Evolutionary conservation across 2,888 invertebrate genomes (phyloP).

Genomic region (Notocelia uddmanniana): DNA sequence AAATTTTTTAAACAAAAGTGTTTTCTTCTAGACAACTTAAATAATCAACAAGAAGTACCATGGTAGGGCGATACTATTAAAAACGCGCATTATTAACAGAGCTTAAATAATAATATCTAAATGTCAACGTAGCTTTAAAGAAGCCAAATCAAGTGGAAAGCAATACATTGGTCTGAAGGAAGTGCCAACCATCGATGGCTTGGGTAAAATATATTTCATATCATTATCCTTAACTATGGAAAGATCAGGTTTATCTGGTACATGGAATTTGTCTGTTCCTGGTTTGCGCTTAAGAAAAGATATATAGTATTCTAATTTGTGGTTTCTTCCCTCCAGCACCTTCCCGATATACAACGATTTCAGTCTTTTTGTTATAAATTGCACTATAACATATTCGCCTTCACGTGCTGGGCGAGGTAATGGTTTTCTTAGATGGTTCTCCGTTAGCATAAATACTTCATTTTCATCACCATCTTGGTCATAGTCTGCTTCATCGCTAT

Average conservation of each 20-base stretch:
- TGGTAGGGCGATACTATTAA: too few species aligned
- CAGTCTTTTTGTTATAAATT: neutral
- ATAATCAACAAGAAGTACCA: too few species aligned
- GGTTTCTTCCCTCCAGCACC: neutral
- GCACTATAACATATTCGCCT: neutral
- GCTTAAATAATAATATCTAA: too few species aligned
- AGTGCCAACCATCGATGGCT: neutral
- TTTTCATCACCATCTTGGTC: neutral
- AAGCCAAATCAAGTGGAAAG: neutral
- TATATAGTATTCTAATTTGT: constrained; percentile 1
- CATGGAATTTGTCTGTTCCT: neutral
- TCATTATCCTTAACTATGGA: neutral
- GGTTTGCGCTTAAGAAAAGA: neutral
- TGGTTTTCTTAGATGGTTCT: neutral
- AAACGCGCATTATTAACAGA: too few species aligned
- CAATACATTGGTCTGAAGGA: neutral
- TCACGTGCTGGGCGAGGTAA: constrained; percentile 1
- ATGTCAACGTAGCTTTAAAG: too few species aligned
- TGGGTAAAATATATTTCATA: neutral
- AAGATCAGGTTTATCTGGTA: neutral
- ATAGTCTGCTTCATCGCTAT: neutral
- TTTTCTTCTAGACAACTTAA: too few species aligned
- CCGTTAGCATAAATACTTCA: neutral
- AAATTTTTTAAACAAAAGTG: neutral
- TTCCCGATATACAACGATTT: neutral